Conservation (phyloP, 92 coral and sea anemone genomes). For the Diadumene lineata region DNA sequence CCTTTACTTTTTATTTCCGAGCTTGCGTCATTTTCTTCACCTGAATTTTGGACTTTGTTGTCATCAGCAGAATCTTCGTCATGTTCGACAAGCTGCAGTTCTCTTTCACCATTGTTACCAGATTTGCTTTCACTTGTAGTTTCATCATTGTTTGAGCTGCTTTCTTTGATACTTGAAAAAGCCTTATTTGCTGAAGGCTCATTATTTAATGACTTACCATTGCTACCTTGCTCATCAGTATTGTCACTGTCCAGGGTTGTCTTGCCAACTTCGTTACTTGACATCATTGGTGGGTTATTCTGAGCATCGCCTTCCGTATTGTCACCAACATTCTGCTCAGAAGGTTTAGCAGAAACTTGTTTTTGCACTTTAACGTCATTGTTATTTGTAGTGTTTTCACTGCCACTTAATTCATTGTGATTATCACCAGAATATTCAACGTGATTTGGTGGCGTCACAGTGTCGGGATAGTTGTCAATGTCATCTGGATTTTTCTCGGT, state of each 20-base stretch:
- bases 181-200: not conserved
- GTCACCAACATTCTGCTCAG: not conserved
- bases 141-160: not conserved
- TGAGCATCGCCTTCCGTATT: too few relatives aligned
- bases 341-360: not conserved
- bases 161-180: not conserved
- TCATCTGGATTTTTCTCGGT: conserved; percentile 1
- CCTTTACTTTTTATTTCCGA: not conserved
- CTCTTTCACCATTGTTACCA: not conserved
- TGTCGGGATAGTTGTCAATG: conserved; percentile 19
- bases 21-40: not conserved
- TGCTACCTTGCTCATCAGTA: not conserved
- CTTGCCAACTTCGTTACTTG: too few relatives aligned
- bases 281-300: too few relatives aligned
- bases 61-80: not conserved
- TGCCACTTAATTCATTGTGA: too few relatives aligned
- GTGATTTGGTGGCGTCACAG: not conserved
- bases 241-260: not conserved
- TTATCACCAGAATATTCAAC: too few relatives aligned
- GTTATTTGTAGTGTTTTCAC: too few relatives aligned
- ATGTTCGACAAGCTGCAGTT: too few relatives aligned
- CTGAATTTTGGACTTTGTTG: not conserved
- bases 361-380: not conserved
- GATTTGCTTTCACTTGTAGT: conserved; percentile 3
- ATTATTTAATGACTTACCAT: too few relatives aligned